Evolutionary conservation across 2,888 invertebrate genomes (phyloP), one percentile per base, ranked within the genome.

Genomic region (Chloromyia formosa): DNA sequence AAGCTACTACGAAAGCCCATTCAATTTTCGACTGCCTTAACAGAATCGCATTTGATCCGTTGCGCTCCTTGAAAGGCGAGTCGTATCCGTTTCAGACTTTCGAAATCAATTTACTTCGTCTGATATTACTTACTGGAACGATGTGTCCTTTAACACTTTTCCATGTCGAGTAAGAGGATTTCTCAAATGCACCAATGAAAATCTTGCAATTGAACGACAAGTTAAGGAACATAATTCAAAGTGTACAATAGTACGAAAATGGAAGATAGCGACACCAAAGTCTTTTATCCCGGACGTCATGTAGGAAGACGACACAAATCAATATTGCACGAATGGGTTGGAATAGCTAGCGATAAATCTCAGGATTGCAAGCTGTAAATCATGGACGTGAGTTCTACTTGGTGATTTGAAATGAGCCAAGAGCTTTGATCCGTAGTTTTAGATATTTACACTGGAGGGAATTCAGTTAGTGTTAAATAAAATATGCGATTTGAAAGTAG

Each of bases 281-380:
- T 16, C 14, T 53, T 53, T 16, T 53, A 16, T 16, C 14, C 7
- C 5, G 27, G 27, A 14, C 53, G 53, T 53, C 53, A 53, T 53
- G 53, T 53, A 53, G n/a, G 68, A 66, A 66, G 68, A 73, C 75
- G 73, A 75, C 75, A 73, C 66, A 68, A 73, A 75, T 75, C 75
- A 75, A 75, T 75, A 75, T 53, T 54, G 14, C 16, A 16, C 53
- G 53, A 53, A 53, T 53, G 16, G 61, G 27, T 10, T 56, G 75
- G 58, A 73, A 27, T 66, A 73, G 49, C 73, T 42, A 42, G n/a
- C 64, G 68, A 75, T 75, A 75, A 73, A 75, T 75, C 75, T 75
- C 58, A 62, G 45, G 73, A 73, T 75, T 61, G 61, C 9, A 61
- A 66, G 75, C 64, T 58, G 72, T 75, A 75, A 75, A 75, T 75